Conservation (phyloP, 2,797 vertebrate species). For the Lutjanus argentimaculatus region DNA sequence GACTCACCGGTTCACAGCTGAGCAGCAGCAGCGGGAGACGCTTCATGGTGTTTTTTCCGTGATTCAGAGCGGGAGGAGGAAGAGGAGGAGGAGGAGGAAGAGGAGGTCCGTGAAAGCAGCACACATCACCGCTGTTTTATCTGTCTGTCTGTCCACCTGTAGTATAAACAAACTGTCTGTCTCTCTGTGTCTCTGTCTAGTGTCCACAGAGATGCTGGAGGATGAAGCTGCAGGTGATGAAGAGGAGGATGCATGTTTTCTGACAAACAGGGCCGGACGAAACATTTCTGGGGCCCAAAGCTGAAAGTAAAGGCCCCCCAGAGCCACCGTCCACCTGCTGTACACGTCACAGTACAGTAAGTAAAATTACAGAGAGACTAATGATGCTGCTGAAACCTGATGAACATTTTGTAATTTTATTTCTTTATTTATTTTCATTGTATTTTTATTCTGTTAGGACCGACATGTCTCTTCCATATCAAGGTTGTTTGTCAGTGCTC, state of each 20-base stretch:
- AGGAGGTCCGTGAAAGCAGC: conserved; percentile 40
- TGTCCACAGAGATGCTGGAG: not conserved
- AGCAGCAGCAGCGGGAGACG: not conserved
- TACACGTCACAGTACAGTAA: too few species aligned
- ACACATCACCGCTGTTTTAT: conserved; percentile 43
- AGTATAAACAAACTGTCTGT: not conserved
- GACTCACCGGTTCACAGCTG: conserved; percentile 48
- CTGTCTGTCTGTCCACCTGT: not conserved
- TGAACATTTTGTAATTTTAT: too few species aligned
- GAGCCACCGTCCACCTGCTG: not conserved
- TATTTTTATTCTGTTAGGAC: too few species aligned
- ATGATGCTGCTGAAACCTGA: too few species aligned
- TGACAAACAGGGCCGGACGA: conserved; percentile 36
- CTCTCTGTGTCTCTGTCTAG: not conserved
- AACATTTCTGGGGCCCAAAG: not conserved
- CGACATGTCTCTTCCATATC: too few species aligned
- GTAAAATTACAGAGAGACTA: too few species aligned
- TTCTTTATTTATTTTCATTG: too few species aligned
- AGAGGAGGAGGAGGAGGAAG: conserved; percentile 7
- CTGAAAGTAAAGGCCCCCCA: not conserved
- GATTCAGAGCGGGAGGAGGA: conserved; percentile 12
- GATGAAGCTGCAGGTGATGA: conserved; percentile 52
- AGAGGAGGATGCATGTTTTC: conserved; percentile 36
- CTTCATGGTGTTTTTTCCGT: conserved; percentile 39
- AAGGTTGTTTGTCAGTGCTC: too few species aligned